Evolutionary conservation across 2,113 vertebrate species (phyloP), one percentile per base, ranked within the genome.

Genomic region (Pungitius pungitius): DNA sequence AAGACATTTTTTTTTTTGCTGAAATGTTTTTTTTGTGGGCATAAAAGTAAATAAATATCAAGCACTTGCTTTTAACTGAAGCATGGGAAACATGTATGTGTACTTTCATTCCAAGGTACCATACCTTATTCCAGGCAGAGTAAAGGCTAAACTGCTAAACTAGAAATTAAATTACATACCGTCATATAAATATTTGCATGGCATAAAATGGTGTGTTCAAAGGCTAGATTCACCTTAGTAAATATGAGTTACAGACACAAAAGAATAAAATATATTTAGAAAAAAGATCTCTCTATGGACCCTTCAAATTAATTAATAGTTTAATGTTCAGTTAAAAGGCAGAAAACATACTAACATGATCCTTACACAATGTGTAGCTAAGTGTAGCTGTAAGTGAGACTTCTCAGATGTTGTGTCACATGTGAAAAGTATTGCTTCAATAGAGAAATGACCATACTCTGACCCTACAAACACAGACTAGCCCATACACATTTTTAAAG

Each of bases 51-150:
- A 66, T 14, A 63, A 63, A 57, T 49, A 3, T 22, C 12, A 42
- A 67, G 54, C 47, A 71, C 62, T 75, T 61, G 45, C 70, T 83
- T 76, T 73, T 51, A 42, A 43, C 26, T 67, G 45, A 69, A 60
- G 56, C 13, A 35, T 45, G 35, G 20, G 20, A 0, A 69, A 77
- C 42, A n/a, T 59, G 47, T 79, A n/a, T 59, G 47, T 79, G 40
- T 18, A 52, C 49, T 57, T 26, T 49, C 42, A 73, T 39, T 60
- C 40, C 26, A 73, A 17, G 35, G 22, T 54, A 27, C 15, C 26
- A 9, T 37, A 24, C 15, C 22, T 42, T 70, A 57, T 65, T 70
- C 24, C 27, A 58, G 26, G 1, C n/a, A 61, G 55, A 30, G 26
- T 54, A 39, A 59, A 18, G 10, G 49, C 69, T 1, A 2, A 64